Percentiles rank a stretch among this genome's conserved stretches.
phyloP scores from a whole-genome alignment of 2,113 vertebrate species.

The Mohoua ochrocephala region DNA sequence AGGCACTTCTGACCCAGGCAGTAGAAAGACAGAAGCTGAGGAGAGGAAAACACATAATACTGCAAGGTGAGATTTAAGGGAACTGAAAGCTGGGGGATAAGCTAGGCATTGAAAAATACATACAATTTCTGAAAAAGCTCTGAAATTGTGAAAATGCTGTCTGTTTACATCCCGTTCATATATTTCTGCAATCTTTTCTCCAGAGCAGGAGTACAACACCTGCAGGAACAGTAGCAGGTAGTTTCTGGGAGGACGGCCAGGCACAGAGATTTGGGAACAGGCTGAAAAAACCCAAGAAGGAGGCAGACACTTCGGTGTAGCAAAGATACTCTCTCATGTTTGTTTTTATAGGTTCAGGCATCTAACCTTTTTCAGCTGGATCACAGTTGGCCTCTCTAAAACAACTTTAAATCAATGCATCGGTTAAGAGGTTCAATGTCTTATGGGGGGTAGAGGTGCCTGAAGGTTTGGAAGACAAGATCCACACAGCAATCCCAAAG shows the following conservation, averaged over 20 bases:
- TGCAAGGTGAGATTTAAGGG: neutral
- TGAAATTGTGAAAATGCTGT: neutral
- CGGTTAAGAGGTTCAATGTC: slow-evolving; percentile 31
- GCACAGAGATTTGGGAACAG: neutral
- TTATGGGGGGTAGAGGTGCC: neutral
- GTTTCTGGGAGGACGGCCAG: neutral
- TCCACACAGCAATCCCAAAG: neutral
- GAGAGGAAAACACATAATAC: neutral
- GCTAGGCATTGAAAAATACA: neutral
- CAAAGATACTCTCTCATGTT: neutral
- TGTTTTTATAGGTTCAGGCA: slow-evolving; percentile 22
- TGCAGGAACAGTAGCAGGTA: neutral
- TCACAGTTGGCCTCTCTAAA: neutral
- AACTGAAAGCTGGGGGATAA: neutral
- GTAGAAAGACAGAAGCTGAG: neutral
- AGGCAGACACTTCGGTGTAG: neutral
- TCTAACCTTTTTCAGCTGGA: slow-evolving; percentile 21
- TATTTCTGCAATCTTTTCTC: neutral
- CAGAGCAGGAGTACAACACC: neutral
- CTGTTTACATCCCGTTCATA: neutral
- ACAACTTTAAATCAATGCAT: slow-evolving; percentile 36
- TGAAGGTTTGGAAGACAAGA: slow-evolving; percentile 24
- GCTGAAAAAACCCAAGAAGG: neutral
- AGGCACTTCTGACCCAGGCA: neutral
- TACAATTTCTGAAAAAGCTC: neutral